Percentiles rank a stretch among this genome's conserved stretches.
These are phyloP conservation scores for Zaprionus africanus DNA, from an alignment of 1,140 invertebrate species.

Conservation along the genomic window DNA sequence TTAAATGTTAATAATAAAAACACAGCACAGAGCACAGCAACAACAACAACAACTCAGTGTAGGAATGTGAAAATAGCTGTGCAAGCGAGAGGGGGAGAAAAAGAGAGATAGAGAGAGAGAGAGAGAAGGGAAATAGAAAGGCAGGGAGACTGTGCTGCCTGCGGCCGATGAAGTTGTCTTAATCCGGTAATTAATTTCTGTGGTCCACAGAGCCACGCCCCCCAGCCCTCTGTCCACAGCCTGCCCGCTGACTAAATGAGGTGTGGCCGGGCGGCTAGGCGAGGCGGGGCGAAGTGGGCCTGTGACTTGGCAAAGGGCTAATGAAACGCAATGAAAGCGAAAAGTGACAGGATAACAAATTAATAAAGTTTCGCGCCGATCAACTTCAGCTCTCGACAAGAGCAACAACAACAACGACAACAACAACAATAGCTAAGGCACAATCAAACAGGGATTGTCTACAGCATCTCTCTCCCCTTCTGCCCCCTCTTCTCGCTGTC, in stretches of 20 bases:
- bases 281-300: background rate
- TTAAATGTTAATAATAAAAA: conserved; percentile 80
- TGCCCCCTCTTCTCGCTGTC: background rate
- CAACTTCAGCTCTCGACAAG: conserved; percentile 24
- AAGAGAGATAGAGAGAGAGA: background rate
- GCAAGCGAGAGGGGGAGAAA: background rate
- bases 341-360: conserved; percentile 80
- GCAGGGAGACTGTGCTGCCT: conserved; percentile 7
- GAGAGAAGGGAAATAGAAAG: background rate
- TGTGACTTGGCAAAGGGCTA: conserved; percentile 42
- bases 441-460: conserved; percentile 4
- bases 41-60: conserved; percentile 21
- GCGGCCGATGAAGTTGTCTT: conserved; percentile 75
- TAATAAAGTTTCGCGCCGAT: conserved; percentile 71
- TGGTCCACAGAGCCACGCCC: conserved; percentile 43
- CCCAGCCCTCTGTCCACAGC: too few relatives aligned
- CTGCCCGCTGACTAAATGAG: background rate
- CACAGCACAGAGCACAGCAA: conserved; percentile 25
- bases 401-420: background rate
- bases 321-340: conserved; percentile 76
- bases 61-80: conserved; percentile 58
- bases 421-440: conserved; percentile 20
- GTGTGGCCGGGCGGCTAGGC: background rate
- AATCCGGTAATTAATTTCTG: conserved; percentile 82
- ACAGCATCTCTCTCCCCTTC: background rate